A percentile compares a stretch with the other conserved stretches of the same genome.
Conservation (phyloP, 1,140 invertebrate genomes). For the Anoplolepis gracilipes region DNA sequence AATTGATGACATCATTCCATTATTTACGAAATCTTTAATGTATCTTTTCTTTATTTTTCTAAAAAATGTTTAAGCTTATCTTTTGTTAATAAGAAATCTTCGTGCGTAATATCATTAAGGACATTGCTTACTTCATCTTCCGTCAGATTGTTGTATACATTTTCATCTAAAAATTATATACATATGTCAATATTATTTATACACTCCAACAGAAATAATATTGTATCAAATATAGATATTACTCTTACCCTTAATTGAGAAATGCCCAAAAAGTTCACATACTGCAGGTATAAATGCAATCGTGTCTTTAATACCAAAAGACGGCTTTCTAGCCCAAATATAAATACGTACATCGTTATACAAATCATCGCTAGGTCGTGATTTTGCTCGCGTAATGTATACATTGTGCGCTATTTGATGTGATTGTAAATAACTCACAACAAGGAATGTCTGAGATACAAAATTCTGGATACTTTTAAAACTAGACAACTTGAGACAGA, state of each 20-base stretch:
- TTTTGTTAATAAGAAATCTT: conserved; percentile 79
- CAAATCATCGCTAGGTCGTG: conserved; percentile 58
- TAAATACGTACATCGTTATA: conserved; percentile 86
- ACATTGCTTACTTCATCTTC: conserved; percentile 80
- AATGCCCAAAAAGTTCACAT: conserved; percentile 90
- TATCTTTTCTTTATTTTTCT: conserved; percentile 32
- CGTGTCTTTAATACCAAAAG: conserved; percentile 86
- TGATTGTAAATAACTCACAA: conserved; percentile 86
- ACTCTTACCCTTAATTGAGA: conserved; percentile 88
- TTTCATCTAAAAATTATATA: conserved; percentile 81
- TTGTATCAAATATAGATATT: conserved; percentile 56
- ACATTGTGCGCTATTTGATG: conserved; percentile 90
- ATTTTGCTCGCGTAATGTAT: conserved; percentile 87
- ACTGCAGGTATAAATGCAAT: conserved; percentile 87
- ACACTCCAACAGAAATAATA: conserved; percentile 16
- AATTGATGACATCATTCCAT: neutral
- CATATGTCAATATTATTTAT: conserved; percentile 5
- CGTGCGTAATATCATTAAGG: conserved; percentile 82
- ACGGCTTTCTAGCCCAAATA: conserved; percentile 88
- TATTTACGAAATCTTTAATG: neutral
- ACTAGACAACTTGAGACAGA: conserved; percentile 87
- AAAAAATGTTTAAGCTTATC: conserved; percentile 57
- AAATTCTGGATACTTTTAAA: conserved; percentile 79
- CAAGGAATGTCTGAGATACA: conserved; percentile 81
- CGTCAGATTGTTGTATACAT: conserved; percentile 82